Base-by-base conservation (phyloP, 2,888 invertebrate genomes). In the Thelaira solivaga region DNA sequence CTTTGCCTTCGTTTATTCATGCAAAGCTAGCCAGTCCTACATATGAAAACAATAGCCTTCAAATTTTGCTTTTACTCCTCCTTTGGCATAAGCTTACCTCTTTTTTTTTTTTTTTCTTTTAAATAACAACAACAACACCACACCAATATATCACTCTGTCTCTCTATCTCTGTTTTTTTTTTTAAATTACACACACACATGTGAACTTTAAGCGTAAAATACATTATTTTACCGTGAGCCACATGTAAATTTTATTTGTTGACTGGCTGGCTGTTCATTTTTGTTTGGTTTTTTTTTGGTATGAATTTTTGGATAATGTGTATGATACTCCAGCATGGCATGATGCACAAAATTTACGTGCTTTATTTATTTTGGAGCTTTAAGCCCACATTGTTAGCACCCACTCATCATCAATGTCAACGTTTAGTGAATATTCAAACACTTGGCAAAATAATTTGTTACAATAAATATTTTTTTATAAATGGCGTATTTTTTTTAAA, bases 201-300 rank as follows among this genome's bases (percentile, higher is more conserved):
- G 55, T 39, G 51, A 68, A 51, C 57, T 68, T 49, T 36, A 61
- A 74, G 47, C 47, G 69, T 74, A 64, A 78, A 74, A 74, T 74
- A 78, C 69, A 53, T 64, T 69, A 61, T 74, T 69, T 74, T 65
- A 78, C 78, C 78, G 74, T 78, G 77, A 77, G 73, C 77, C 68
- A 77, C 77, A 77, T 77, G 77, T 64, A 77, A 68, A 77, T 77
- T 73, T 68, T 64, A 61, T 61, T 51, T 34, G 68, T 62, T 45
- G 62, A 62, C 62, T 77, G n/a, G n/a, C n/a, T n/a, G n/a, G n/a
- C n/a, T n/a, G n/a, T n/a, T n/a, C n/a, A n/a, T n/a, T n/a, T n/a
- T n/a, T 77, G 51, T 77, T 59, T 59, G n/a, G 24, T 72, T 8
- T 22, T n/a, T 24, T 29, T 68, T 55, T 62, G n/a, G 20, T 59